Evolutionary conservation across 1,140 invertebrate genomes (phyloP), one percentile per base, ranked within the genome.

Genomic region (Papilio dardanus): DNA sequence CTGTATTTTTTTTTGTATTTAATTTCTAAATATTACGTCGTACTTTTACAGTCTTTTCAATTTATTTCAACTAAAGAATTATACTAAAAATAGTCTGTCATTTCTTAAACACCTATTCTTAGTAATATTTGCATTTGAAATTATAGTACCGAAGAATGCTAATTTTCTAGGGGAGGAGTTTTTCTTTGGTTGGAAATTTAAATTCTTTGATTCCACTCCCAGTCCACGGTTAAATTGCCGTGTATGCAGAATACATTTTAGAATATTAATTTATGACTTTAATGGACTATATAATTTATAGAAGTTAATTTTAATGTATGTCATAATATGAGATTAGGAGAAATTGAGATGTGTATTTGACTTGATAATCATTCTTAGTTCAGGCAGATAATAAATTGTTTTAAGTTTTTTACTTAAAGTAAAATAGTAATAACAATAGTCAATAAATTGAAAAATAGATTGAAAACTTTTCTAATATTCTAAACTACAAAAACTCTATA

Each of bases 71-170:
- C 21, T 37, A 54, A 28, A 54, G 50, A 54, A 21, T 50, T 24
- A 54, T 24, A 54, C 50, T 54, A 54, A 54, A 54, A 54, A 54
- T 54, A 54, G 8, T 54, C 50, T 54, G 50, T 54, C 50, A 24
- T 54, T 54, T 24, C 19, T 54, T 54, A 54, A 54, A 54, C 19
- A 28, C 21, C 50, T 54, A 54, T 54, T 28, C 50, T 54, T 1
- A 54, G 7, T 12, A 21, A n/a, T 21, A 68, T 68, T 68, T 68
- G 66, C 66, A 68, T 68, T 68, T 19, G 66, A 19, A 68, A 68
- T 68, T 68, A 68, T 68, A 68, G 66, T 21, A 67, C 66, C 33
- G 66, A 19, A 68, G 66, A 37, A n/a, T 21, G 33, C 33, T 68
- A 68, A 68, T 68, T 68, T 37, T n/a, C 19, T 68, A 68, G 31